Evolutionary conservation across 2,888 invertebrate species (phyloP).

Genomic region (Pecten maximus): DNA sequence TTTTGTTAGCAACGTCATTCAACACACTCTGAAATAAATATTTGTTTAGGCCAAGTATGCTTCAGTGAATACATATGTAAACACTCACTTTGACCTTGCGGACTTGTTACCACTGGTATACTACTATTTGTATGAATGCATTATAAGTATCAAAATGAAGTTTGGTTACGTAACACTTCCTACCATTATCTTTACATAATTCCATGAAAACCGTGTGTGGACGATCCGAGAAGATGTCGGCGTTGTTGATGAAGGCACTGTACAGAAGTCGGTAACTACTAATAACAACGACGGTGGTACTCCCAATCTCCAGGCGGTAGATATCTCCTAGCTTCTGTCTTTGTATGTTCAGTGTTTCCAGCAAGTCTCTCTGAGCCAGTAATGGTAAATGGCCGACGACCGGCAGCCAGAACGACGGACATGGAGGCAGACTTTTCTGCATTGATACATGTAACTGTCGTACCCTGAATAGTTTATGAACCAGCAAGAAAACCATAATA

Average conservation of each 20-base stretch:
- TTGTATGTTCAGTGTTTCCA: neutral
- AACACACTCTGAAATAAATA: no score
- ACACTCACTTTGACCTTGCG: no score
- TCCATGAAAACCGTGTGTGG: neutral
- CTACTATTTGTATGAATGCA: no score
- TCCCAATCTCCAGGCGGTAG: neutral
- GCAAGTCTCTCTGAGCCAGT: slow-evolving; percentile 10
- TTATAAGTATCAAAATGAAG: no score
- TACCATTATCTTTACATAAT: slow-evolving; percentile 23
- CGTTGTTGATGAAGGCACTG: neutral
- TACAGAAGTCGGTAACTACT: neutral
- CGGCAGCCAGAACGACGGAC: neutral
- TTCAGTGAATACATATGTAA: no score
- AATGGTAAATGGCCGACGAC: neutral
- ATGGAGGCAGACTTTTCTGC: neutral
- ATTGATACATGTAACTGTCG: neutral
- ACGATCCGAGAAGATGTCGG: slow-evolving; percentile 10
- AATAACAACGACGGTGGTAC: neutral
- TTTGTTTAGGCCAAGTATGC: no score
- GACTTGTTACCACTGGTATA: no score
- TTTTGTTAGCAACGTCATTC: no score
- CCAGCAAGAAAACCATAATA: neutral
- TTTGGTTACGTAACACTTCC: no score
- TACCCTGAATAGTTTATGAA: neutral
- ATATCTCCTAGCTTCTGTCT: neutral